phyloP scores from a whole-genome alignment of 2,113 vertebrate genomes.

The Cebidichthys violaceus region DNA sequence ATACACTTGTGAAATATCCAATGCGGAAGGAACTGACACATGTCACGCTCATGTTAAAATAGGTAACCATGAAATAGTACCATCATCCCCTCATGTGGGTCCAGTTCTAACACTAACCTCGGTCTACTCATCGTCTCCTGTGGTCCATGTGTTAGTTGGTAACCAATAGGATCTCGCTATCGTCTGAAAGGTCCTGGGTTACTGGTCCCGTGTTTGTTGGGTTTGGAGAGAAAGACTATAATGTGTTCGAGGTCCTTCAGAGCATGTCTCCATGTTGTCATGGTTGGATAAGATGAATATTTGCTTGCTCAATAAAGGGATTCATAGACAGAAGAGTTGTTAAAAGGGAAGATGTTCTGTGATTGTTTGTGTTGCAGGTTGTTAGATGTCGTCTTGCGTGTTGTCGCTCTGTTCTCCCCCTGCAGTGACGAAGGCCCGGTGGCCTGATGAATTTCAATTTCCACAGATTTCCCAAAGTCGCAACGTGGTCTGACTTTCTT shows the following conservation, averaged over 20 bases:
- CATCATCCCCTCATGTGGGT: background rate
- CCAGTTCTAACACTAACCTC: background rate
- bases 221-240: background rate
- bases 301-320: background rate
- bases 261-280: background rate
- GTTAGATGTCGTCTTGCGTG: background rate
- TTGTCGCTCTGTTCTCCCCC: background rate
- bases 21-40: conserved; percentile 86
- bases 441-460: conserved; percentile 25
- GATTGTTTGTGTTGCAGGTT: conserved; percentile 23
- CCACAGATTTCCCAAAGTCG: background rate
- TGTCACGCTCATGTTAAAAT: conserved; percentile 86
- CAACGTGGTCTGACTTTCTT: conserved; percentile 29
- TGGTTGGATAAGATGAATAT: conserved; percentile 3
- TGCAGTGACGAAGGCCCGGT: conserved; percentile 24
- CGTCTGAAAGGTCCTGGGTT: background rate
- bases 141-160: background rate
- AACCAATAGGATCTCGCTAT: background rate
- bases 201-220: background rate
- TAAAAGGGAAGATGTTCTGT: background rate
- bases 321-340: background rate
- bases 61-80: conserved; percentile 74
- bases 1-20: conserved; percentile 90
- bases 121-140: background rate
- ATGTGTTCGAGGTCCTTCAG: background rate